phyloP scores from a whole-genome alignment of 2,888 invertebrate species.

The Mamestra brassicae region DNA sequence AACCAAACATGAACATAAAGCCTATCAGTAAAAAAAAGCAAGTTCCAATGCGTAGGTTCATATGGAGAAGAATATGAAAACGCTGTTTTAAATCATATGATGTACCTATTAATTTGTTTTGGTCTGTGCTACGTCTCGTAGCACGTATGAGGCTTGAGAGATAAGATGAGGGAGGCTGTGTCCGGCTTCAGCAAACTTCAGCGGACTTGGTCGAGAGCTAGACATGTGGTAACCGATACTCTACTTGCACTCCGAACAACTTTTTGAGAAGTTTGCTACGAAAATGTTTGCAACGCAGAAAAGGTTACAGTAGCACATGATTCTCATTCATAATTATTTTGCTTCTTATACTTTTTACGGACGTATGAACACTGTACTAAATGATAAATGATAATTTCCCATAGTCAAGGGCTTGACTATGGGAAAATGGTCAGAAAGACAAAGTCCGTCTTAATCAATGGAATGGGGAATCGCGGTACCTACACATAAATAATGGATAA shows the following conservation, averaged over 20 bases:
- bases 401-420: neutral
- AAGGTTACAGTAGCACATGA: neutral
- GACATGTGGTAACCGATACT: constrained; percentile 38
- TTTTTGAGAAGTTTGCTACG: constrained; percentile 14
- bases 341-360: neutral
- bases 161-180: constrained; percentile 21
- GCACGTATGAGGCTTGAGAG: neutral
- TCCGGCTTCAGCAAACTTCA: constrained; percentile 71
- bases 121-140: constrained; percentile 14
- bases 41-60: no score
- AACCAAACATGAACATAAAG: no score
- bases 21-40: no score
- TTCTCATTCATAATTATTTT: neutral
- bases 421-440: neutral
- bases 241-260: neutral
- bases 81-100: no score
- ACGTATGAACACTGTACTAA: neutral
- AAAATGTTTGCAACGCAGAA: constrained; percentile 15
- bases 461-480: neutral
- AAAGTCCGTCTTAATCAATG: neutral
- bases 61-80: no score
- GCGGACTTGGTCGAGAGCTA: constrained; percentile 21
- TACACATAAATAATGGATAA: neutral
- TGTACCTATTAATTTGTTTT: neutral
- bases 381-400: no score